Evolutionary conservation across 2,797 vertebrate genomes (phyloP), one percentile per base, ranked within the genome.

Genomic region (Arnoldichthys spilopterus): DNA sequence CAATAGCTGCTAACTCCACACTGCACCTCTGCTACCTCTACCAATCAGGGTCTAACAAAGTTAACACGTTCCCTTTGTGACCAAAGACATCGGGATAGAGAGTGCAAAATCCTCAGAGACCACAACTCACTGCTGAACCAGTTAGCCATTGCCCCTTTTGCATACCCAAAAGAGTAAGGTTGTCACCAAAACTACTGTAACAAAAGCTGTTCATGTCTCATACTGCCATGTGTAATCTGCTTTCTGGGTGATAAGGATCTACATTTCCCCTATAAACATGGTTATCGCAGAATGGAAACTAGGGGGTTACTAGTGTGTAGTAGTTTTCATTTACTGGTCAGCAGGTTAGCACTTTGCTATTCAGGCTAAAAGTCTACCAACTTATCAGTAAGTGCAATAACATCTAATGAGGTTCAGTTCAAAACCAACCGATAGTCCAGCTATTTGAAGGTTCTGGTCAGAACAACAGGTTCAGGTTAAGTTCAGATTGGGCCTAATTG

Each of bases 1-100:
- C 78, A 37, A 79, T 56, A 80, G 72, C 78, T 80, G 78, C 78
- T 75, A 80, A 80, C 56, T 70, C 72, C 67, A 71, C 78, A 80
- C 20, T 64, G 73, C 78, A 80, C 66, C 72, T 80, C 24, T 56
- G 78, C 78, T 80, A 80, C 78, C 78, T 80, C 78, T 64, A 71
- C 34, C 66, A 76, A 22, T 80, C 47, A 64, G 66, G 72, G 66
- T 56, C 72, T 56, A 62, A 24, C 49, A 69, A 69, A 53, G 63
- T 80, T 45, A 71, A 56, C 63, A 53, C 62, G 78, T 70, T 69
- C 78, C 64, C 72, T 75, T 74, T 43, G 78, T 73, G 56, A 80
- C 54, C 72, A 75, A 75, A 75, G 78, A 61, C 72, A 63, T 32
- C 37, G 43, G 45, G 56, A 53, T 12, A 45, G 56, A 67, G 64